Conservation (phyloP, 2,797 vertebrate species). For the Antennarius maculatus region DNA sequence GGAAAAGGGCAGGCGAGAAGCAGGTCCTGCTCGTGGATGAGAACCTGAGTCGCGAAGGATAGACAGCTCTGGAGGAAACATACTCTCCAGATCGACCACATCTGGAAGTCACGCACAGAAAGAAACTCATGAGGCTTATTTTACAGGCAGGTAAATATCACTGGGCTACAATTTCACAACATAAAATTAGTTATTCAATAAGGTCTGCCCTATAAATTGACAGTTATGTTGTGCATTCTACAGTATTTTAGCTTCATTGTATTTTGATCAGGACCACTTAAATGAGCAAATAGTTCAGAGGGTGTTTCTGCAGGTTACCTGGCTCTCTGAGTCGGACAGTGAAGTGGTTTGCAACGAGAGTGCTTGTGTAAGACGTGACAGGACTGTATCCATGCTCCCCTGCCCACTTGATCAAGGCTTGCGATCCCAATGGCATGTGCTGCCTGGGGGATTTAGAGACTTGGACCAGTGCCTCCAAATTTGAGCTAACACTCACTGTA, state of each 20-base stretch:
- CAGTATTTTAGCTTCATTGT: not conserved
- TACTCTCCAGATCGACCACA: slow-evolving; percentile 62
- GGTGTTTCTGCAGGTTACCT: slow-evolving; percentile 75
- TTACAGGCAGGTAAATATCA: slow-evolving; percentile 34
- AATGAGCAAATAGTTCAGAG: no score
- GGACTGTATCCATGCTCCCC: slow-evolving; percentile 81
- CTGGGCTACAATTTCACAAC: slow-evolving; percentile 34
- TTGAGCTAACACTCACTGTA: slow-evolving; percentile 85
- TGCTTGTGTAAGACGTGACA: slow-evolving; percentile 91
- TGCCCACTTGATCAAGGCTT: slow-evolving; percentile 91
- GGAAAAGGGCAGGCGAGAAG: slow-evolving; percentile 71
- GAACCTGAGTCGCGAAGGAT: slow-evolving; percentile 77
- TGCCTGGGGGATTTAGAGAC: slow-evolving; percentile 71
- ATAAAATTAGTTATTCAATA: slow-evolving; percentile 7
- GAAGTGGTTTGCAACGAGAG: slow-evolving; percentile 90
- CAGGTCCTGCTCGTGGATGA: slow-evolving; percentile 57
- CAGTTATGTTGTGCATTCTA: not conserved
- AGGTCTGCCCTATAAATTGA: slow-evolving; percentile 1
- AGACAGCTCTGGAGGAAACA: slow-evolving; percentile 84
- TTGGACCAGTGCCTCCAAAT: slow-evolving; percentile 82
- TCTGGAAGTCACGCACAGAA: slow-evolving; percentile 65
- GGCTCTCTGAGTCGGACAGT: slow-evolving; percentile 86
- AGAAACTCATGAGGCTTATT: slow-evolving; percentile 26
- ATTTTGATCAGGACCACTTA: no score
- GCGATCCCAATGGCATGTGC: slow-evolving; percentile 82